Evolutionary conservation across 2,113 vertebrate species (phyloP).

Genomic region (Catagonus wagneri): DNA sequence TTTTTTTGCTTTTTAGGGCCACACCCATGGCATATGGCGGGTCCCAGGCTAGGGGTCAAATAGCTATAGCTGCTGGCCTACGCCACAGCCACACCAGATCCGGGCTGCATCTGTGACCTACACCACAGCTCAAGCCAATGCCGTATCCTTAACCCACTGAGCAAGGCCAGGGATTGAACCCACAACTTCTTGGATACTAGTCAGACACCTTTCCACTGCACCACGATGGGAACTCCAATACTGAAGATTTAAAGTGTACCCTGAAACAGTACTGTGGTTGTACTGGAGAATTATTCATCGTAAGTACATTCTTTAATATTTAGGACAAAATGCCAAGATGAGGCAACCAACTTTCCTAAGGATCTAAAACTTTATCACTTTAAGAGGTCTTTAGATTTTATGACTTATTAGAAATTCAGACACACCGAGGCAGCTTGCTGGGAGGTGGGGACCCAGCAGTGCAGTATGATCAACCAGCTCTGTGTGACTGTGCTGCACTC

Average conservation of each 20-base stretch:
- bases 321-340: slow-evolving; percentile 3
- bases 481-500: neutral
- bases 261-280: neutral
- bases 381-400: neutral
- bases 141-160: too few relatives aligned
- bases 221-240: too few relatives aligned
- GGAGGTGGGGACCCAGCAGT: neutral
- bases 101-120: too few relatives aligned
- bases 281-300: neutral
- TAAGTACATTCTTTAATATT: neutral
- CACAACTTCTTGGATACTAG: too few relatives aligned
- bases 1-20: too few relatives aligned
- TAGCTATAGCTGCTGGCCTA: too few relatives aligned
- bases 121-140: too few relatives aligned
- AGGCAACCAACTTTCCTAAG: neutral
- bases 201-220: too few relatives aligned
- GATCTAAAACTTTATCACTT: neutral
- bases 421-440: neutral
- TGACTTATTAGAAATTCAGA: neutral
- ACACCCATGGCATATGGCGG: too few relatives aligned
- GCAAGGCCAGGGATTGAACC: too few relatives aligned
- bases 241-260: neutral
- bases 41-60: too few relatives aligned
- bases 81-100: too few relatives aligned
- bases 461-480: neutral